phyloP scores from a whole-genome alignment of 2,797 vertebrate species.

The Malacoctenus gilli region DNA sequence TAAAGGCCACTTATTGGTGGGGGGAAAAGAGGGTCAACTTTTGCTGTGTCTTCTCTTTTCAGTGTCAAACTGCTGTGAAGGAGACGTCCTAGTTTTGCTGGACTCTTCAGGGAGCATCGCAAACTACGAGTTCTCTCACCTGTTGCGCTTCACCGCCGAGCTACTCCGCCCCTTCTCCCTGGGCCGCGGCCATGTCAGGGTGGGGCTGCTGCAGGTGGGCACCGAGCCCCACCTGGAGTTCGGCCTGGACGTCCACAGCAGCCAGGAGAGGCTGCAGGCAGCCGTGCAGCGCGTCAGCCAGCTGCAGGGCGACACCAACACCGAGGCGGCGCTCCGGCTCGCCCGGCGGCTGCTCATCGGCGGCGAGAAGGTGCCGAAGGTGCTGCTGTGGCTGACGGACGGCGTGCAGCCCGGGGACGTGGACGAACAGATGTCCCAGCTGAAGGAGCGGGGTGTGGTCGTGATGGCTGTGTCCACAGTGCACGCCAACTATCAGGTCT shows the following conservation, averaged over 20 bases:
- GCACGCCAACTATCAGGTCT: constrained; percentile 81
- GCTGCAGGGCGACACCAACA: constrained; percentile 91
- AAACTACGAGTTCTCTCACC: constrained; percentile 87
- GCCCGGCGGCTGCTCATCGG: constrained; percentile 77
- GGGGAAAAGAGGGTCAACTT: too few relatives aligned
- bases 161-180: constrained; percentile 83
- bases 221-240: constrained; percentile 86
- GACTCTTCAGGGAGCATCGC: constrained; percentile 92
- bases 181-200: constrained; percentile 83
- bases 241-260: constrained; percentile 75
- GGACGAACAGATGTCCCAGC: constrained; percentile 78
- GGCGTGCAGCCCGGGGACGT: constrained; percentile 87
- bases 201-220: constrained; percentile 80
- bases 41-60: constrained; percentile 27
- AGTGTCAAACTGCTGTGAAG: constrained; percentile 77
- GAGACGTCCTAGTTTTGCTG: constrained; percentile 88
- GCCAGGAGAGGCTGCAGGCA: constrained; percentile 61
- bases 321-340: constrained; percentile 77
- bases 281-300: constrained; percentile 79
- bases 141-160: constrained; percentile 83
- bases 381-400: constrained; percentile 92
- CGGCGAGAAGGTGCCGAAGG: constrained; percentile 77
- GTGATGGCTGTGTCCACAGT: constrained; percentile 87
- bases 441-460: constrained; percentile 84
- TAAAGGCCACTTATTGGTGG: too few relatives aligned